Evolutionary conservation across 2,797 vertebrate species (phyloP).

Genomic region (Vultur gryphus): DNA sequence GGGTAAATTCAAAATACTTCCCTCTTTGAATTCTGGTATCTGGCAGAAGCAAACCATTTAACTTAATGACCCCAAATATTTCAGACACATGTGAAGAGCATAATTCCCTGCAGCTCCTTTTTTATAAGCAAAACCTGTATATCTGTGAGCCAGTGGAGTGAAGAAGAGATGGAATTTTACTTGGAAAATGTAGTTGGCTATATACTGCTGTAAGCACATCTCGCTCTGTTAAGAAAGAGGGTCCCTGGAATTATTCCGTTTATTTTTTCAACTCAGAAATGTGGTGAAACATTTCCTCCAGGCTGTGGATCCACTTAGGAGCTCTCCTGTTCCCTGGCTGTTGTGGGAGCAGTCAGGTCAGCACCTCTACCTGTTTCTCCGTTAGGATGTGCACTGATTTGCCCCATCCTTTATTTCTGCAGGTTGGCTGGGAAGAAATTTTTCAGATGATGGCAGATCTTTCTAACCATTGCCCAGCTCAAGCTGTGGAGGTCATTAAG

Average conservation of each 20-base stretch:
- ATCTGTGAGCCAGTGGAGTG: not conserved
- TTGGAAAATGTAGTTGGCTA: not conserved
- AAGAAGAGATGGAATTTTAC: not conserved
- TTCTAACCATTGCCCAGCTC: not conserved
- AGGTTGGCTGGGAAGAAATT: not conserved
- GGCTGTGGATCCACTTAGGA: not conserved
- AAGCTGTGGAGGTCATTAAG: not conserved
- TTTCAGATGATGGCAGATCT: not conserved
- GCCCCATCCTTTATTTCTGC: not conserved
- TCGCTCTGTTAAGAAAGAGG: not conserved
- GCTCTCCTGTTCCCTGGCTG: not conserved
- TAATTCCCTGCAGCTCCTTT: not conserved
- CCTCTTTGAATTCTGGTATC: not conserved
- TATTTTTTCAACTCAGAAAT: not conserved
- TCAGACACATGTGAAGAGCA: not conserved
- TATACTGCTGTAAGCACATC: not conserved
- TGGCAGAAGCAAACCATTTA: not conserved
- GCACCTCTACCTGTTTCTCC: not conserved
- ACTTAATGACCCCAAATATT: not conserved
- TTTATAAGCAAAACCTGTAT: not conserved
- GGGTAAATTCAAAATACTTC: not conserved
- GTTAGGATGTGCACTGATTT: not conserved
- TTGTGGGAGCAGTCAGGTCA: fast-evolving
- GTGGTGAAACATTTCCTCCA: not conserved
- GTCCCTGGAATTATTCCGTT: not conserved